Base-by-base conservation (phyloP, 2,113 vertebrate species). In the Perca schrenkii region DNA sequence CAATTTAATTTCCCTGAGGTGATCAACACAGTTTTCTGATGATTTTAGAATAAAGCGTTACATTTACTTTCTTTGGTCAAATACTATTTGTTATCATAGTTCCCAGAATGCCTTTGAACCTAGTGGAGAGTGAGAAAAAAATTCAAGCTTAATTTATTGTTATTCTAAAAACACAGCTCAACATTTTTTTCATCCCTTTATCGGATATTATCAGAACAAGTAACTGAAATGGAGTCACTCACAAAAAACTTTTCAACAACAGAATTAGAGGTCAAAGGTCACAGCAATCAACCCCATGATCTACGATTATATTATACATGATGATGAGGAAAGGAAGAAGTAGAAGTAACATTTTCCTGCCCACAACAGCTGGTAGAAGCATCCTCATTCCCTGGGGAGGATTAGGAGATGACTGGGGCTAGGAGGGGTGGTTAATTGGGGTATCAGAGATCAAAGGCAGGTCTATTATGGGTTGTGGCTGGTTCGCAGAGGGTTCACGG, bases 401-500 rank as follows among this genome's bases (percentile, higher is more conserved):
- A 43, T 12, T 53, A 8, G 28, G 31, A 60, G 52, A 16, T 17
- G 46, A 46, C 21, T 28, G 46, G 57, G 57, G 5, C 8, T 4
- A 1, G 14, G 25, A 22, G 71, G 52, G 64, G 40, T 47, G 56
- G 50, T 31, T 13, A 14, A 43, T 43, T 10, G 22, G 53, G 63
- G 58, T 52, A 53, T 81, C 67, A 77, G 74, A 46, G 79, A 64
- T 84, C 72, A 66, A 28, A 40, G 46, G 7, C 12, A 50, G 74
- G 74, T 86, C 68, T 61, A 13, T 12, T 28, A 54, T 46, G 46
- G 79, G 85, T 82, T 36, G 50, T 3, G 21, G 57, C 47, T n/a
- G 60, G 87, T 70, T 57, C 22, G 2, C 3, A 13, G 21, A 49
- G 77, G 66, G 88, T 74, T 88, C 74, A 71, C 46, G 0, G 46